Conservation (phyloP, 2,888 invertebrate species). For the Exephanes ischioxanthus region DNA sequence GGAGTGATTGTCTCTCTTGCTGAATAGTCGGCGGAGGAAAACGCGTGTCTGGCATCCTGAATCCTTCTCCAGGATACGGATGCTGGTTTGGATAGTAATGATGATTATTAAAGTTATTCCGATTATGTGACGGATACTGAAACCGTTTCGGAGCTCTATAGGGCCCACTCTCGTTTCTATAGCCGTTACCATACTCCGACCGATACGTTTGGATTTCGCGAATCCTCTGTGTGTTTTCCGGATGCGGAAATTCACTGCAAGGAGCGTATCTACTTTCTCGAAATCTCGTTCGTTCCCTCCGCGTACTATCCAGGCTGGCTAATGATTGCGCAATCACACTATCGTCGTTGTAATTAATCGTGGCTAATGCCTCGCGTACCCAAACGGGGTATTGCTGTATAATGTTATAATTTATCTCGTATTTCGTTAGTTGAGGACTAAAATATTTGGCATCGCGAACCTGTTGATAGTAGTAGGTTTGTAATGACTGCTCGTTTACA, state of each 20-base stretch:
- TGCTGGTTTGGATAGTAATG: background rate
- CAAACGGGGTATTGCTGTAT: constrained; percentile 32
- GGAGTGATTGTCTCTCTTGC: background rate
- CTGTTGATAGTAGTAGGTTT: constrained; percentile 44
- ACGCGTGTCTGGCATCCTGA: constrained; percentile 3
- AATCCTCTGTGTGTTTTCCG: background rate
- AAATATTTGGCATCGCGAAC: constrained; percentile 39
- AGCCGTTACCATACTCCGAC: background rate
- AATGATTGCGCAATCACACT: constrained; percentile 3
- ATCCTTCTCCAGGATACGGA: background rate
- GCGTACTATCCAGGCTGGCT: constrained; percentile 10
- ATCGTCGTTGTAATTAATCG: constrained; percentile 26
- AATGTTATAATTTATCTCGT: constrained; percentile 38
- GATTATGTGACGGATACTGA: background rate
- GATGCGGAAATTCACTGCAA: background rate
- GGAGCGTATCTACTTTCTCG: background rate
- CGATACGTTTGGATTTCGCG: background rate
- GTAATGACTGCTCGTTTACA: background rate
- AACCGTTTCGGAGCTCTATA: background rate
- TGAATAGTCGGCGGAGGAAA: constrained; percentile 9
- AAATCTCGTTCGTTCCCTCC: background rate
- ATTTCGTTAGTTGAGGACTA: constrained; percentile 15
- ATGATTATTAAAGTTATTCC: background rate
- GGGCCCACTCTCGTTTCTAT: background rate
- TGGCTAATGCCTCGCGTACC: constrained; percentile 25